A percentile compares a stretch with the other conserved stretches of the same genome.
Conservation (phyloP, 2,888 invertebrate genomes). For the Drosophila basisetae region DNA sequence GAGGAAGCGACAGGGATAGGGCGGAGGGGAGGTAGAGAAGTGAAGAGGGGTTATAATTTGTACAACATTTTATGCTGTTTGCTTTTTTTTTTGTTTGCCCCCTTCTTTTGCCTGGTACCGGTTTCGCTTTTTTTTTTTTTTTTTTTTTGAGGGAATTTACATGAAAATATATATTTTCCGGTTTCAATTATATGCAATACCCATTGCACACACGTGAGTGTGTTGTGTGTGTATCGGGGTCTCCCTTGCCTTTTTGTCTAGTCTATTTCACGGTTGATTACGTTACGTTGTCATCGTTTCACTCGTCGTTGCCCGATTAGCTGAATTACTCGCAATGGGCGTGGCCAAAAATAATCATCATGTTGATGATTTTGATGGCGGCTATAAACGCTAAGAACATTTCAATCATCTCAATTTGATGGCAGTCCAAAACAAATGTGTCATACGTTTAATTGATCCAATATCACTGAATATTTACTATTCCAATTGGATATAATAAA, state of each 20-base stretch:
- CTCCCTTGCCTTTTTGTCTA: conserved; percentile 51
- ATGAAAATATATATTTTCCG: conserved; percentile 84
- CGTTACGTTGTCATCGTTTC: conserved; percentile 58
- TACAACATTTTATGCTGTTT: conserved; percentile 59
- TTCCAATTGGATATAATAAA: neutral
- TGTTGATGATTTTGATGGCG: conserved; percentile 20
- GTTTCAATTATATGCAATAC: conserved; percentile 80
- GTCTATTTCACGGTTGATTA: conserved; percentile 80
- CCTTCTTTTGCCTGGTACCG: conserved; percentile 37
- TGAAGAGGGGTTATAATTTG: conserved; percentile 34
- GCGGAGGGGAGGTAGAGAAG: neutral
- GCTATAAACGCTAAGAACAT: conserved; percentile 30
- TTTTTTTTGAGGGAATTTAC: conserved; percentile 74
- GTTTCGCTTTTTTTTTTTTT: conserved; percentile 43
- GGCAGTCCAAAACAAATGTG: conserved; percentile 9
- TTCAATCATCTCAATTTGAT: conserved; percentile 41
- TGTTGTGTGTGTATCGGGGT: conserved; percentile 32
- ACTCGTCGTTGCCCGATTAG: conserved; percentile 66
- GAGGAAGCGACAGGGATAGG: conserved; percentile 9
- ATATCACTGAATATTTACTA: conserved; percentile 2
- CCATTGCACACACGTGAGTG: conserved; percentile 20
- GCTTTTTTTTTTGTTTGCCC: conserved; percentile 16
- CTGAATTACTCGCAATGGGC: conserved; percentile 39
- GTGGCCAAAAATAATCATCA: conserved; percentile 36
- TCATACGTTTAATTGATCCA: conserved; percentile 20